Evolutionary conservation across 2,113 vertebrate genomes (phyloP).

Genomic region (Microtus montanus): DNA sequence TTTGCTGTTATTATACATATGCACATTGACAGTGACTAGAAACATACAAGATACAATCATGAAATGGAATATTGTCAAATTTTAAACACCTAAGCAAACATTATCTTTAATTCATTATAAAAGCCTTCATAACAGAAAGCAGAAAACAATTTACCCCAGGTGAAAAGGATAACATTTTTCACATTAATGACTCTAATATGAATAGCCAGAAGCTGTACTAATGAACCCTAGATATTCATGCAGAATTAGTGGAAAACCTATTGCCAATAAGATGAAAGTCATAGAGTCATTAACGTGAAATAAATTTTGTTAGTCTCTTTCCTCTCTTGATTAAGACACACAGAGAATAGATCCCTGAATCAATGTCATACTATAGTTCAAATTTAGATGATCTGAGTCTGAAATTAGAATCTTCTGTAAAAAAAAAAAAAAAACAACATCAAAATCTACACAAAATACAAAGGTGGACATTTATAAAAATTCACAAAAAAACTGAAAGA

Average conservation of each 20-base stretch:
- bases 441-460: conserved; percentile 29
- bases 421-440: too few species aligned
- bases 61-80: conserved; percentile 38
- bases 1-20: conserved; percentile 39
- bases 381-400: conserved; percentile 14
- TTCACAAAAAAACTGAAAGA: conserved; percentile 37
- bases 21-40: conserved; percentile 51
- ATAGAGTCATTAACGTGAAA: not conserved
- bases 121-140: conserved; percentile 17
- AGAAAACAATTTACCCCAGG: conserved; percentile 8
- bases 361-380: not conserved
- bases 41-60: conserved; percentile 60
- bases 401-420: not conserved
- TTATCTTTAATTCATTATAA: not conserved
- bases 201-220: not conserved
- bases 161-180: not conserved
- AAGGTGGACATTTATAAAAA: conserved; percentile 44
- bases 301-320: conserved; percentile 19
- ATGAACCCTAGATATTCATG: not conserved
- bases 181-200: not conserved
- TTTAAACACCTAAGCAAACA: conserved; percentile 38
- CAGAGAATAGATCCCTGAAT: not conserved
- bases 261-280: not conserved
- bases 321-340: not conserved
- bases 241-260: not conserved